Percentiles rank a stretch among this genome's conserved stretches.
Evolutionary conservation across 2,888 invertebrate genomes (phyloP).

Genomic region (Byasa hedistus): DNA sequence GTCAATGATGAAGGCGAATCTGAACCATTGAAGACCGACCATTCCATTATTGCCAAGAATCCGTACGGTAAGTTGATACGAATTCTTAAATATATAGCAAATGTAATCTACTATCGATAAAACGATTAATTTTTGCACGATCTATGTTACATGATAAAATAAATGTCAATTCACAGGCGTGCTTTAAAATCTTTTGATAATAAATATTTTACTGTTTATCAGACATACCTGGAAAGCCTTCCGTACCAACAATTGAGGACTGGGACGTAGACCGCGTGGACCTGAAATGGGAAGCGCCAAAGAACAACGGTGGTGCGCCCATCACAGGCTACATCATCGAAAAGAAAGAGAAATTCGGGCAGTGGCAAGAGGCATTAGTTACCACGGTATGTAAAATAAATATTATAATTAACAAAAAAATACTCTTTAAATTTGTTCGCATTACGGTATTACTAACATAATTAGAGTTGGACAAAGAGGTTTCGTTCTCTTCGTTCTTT

Average conservation of each 20-base stretch:
- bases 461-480: too few species aligned
- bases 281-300: conserved; percentile 90
- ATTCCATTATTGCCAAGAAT: conserved; percentile 95
- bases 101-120: too few species aligned
- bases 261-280: conserved; percentile 95
- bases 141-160: too few species aligned
- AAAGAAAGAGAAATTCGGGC: conserved; percentile 90
- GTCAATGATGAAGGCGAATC: conserved; percentile 97
- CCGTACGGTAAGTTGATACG: conserved; percentile 86
- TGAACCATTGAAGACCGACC: conserved; percentile 95
- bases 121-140: too few species aligned
- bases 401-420: not conserved
- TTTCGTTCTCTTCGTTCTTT: too few species aligned
- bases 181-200: too few species aligned
- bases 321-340: conserved; percentile 93
- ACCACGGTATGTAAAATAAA: conserved; percentile 76
- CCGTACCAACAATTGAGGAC: conserved; percentile 90
- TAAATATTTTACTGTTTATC: conserved; percentile 7
- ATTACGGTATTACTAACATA: too few species aligned
- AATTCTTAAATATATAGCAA: too few species aligned
- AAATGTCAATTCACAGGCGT: too few species aligned
- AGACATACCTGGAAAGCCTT: conserved; percentile 92
- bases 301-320: conserved; percentile 87
- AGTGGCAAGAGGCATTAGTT: conserved; percentile 90
- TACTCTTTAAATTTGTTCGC: not conserved